phyloP scores from a whole-genome alignment of 1,140 invertebrate species.

The Limonius californicus region DNA sequence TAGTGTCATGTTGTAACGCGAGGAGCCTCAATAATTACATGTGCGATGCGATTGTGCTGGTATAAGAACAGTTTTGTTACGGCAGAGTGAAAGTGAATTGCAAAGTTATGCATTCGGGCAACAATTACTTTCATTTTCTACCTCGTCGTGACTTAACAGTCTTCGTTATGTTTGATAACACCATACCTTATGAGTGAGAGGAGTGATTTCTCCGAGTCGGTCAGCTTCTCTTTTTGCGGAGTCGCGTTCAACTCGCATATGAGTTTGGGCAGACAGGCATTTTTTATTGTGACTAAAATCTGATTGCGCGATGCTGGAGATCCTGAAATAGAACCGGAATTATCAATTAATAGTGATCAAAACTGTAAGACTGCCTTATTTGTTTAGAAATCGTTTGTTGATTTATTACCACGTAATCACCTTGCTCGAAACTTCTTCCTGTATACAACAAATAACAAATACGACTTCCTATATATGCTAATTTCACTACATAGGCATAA shows the following conservation, averaged over 20 bases:
- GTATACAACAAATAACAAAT: no score
- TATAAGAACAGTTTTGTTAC: conserved; percentile 24
- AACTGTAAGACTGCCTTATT: no score
- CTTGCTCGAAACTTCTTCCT: no score
- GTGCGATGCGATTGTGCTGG: no score
- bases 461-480: no score
- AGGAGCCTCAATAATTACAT: no score
- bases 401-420: no score
- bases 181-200: conserved; percentile 66
- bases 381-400: no score
- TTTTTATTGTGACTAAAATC: conserved; percentile 45
- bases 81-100: conserved; percentile 34
- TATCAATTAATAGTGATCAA: no score
- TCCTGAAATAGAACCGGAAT: no score
- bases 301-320: conserved; percentile 37
- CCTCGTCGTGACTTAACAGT: conserved; percentile 19
- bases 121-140: conserved; percentile 33
- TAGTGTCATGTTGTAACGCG: no score
- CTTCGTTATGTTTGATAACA: neutral
- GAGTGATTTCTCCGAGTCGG: conserved; percentile 66
- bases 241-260: conserved; percentile 71
- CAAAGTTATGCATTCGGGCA: conserved; percentile 14
- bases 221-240: conserved; percentile 60
- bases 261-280: conserved; percentile 67
- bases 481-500: no score